phyloP scores from a whole-genome alignment of 2,113 vertebrate genomes.

The Rhagologus leucostigma region DNA sequence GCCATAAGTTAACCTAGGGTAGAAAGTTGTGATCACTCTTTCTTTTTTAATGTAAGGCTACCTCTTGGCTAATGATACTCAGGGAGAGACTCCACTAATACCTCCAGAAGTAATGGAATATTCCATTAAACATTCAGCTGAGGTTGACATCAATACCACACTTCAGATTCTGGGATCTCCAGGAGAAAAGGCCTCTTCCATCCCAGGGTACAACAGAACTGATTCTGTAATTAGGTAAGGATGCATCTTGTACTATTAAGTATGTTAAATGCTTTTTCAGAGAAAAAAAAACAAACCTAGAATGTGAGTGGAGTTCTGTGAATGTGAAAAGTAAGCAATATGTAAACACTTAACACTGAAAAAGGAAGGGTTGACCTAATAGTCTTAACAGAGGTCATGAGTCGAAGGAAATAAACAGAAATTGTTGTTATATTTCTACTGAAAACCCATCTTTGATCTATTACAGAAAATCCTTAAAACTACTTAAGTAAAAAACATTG shows the following conservation, averaged over 20 bases:
- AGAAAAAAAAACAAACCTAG: not conserved
- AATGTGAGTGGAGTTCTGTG: not conserved
- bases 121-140: slow-evolving; percentile 95
- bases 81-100: slow-evolving; percentile 97
- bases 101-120: slow-evolving; percentile 98
- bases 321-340: not conserved
- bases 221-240: slow-evolving; percentile 97
- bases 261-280: not conserved
- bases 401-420: not conserved
- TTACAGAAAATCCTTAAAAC: not conserved
- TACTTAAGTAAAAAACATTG: not conserved
- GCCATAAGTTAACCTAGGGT: slow-evolving; percentile 51
- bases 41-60: slow-evolving; percentile 84
- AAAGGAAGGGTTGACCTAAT: not conserved
- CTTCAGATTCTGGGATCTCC: slow-evolving; percentile 97
- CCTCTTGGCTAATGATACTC: slow-evolving; percentile 96
- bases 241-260: not conserved
- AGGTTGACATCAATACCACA: slow-evolving; percentile 98
- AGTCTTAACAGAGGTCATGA: not conserved
- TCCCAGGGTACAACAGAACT: slow-evolving; percentile 96
- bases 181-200: slow-evolving; percentile 95
- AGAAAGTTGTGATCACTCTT: slow-evolving; percentile 75
- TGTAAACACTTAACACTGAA: not conserved
- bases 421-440: not conserved
- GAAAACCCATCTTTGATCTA: not conserved